Base-by-base conservation (phyloP, 1,140 invertebrate genomes). In the Meloidogyne exigua region DNA sequence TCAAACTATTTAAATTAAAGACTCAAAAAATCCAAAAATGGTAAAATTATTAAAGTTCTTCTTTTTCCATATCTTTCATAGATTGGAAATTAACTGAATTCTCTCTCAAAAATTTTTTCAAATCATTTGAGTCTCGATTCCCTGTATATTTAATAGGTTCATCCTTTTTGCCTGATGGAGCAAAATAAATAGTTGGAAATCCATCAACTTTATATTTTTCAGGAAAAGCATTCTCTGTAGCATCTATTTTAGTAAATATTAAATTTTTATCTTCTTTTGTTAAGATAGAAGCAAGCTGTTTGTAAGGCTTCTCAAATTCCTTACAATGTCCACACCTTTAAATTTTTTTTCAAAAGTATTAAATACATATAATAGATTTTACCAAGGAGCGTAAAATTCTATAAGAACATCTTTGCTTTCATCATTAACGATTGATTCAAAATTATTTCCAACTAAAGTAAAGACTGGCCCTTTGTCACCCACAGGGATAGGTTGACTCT, bases 311-410 rank as follows among this genome's bases (percentile, higher is more conserved):
- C 68, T 87, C 85, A 49, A 87, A 88, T 39, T 28, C 42, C 75
- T 72, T 86, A 44, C 28, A 81, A 81, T 76, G 62, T 7, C 73
- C 62, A 64, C 76, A 77, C 67, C 65, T 78, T 39, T 28, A 21
- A 66, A 76, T 26, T 70, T 23, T 64, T 76, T 42, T 70, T 18
- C 2, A 7, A n/a, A 23, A 26, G 5, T 63, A 26, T 75, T 25
- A 7, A 23, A 36, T 62, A 21, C n/a, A n/a, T n/a, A n/a, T n/a
- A 25, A n/a, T 21, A 68, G 36, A 10, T 89, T 89, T 80, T 89
- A 90, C 88, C 88, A 88, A 7, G 90, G 90, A 65, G 90, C 90
- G 82, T 90, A 90, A 76, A 90, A 88, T 72, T 89, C 88, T 68
- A 90, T 85, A 0, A 90, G 79, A 18, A 89, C 83, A 79, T 88